phyloP scores from a whole-genome alignment of 2,113 vertebrate genomes.

The Ceyx cyanopectus region DNA sequence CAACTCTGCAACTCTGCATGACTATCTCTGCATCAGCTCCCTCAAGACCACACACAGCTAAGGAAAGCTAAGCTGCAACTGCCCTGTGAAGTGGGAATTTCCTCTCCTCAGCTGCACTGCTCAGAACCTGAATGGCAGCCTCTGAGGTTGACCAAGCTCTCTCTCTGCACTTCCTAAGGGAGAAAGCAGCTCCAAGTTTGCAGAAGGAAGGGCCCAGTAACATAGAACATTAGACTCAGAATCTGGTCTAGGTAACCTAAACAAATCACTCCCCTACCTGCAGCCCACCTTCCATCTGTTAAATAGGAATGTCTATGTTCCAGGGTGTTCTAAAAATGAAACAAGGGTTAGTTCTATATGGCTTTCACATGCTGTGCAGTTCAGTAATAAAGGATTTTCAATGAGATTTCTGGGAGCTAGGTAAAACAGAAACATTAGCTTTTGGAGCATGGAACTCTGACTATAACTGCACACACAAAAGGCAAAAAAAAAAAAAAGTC shows the following conservation, averaged over 20 bases:
- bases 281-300: not conserved
- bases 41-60: not conserved
- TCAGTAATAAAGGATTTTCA: not conserved
- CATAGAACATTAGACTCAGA: not conserved
- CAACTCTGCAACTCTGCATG: not conserved
- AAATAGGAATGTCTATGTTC: not conserved
- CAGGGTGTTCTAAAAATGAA: not conserved
- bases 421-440: not conserved
- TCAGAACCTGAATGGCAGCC: rapidly evolving
- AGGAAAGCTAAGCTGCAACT: not conserved
- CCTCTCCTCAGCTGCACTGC: not conserved
- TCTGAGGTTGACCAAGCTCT: not conserved
- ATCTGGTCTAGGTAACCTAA: not conserved
- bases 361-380: not conserved
- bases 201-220: not conserved
- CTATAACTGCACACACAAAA: not conserved
- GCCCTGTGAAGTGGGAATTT: not conserved
- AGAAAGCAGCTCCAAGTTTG: not conserved
- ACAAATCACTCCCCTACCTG: not conserved
- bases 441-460: not conserved
- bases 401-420: not conserved
- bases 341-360: not conserved
- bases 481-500: not conserved
- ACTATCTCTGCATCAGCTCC: not conserved
- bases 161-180: not conserved